phyloP scores from a whole-genome alignment of 2,797 vertebrate species.

The Thunnus albacares region DNA sequence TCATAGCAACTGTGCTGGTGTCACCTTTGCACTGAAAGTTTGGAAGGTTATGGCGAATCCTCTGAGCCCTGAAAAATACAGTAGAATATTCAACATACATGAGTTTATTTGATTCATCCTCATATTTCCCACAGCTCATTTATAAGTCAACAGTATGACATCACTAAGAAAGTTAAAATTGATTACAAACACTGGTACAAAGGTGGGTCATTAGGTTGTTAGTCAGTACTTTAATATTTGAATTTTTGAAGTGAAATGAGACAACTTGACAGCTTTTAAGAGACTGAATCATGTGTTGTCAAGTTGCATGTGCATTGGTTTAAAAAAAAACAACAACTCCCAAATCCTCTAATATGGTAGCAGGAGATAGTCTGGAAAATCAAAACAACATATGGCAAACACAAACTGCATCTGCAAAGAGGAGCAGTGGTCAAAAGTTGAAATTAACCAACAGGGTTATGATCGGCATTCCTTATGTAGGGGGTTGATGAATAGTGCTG shows the following conservation, averaged over 20 bases:
- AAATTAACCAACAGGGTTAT: not conserved
- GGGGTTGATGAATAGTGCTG: not conserved
- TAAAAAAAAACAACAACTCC: not conserved
- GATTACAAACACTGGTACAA: not conserved
- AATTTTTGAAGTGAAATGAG: not conserved
- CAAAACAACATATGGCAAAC: not conserved
- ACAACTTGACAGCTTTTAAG: not conserved
- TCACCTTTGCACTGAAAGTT: conserved; percentile 1
- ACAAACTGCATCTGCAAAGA: not conserved
- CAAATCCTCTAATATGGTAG: too few relatives aligned
- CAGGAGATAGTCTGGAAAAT: not conserved
- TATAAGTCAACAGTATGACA: not conserved
- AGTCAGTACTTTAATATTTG: too few relatives aligned
- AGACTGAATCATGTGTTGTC: not conserved
- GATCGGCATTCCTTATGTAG: too few relatives aligned
- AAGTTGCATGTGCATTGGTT: not conserved
- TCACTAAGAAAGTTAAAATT: not conserved
- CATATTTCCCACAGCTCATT: not conserved
- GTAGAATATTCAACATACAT: not conserved
- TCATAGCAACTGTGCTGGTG: not conserved
- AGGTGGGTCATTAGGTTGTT: not conserved
- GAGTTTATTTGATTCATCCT: not conserved
- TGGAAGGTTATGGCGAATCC: fast-evolving
- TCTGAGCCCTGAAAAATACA: conserved; percentile 37
- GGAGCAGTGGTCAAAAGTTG: too few relatives aligned